Conservation (phyloP, 53 echinoderm and acorn worm species). For the Henricia sp. region DNA sequence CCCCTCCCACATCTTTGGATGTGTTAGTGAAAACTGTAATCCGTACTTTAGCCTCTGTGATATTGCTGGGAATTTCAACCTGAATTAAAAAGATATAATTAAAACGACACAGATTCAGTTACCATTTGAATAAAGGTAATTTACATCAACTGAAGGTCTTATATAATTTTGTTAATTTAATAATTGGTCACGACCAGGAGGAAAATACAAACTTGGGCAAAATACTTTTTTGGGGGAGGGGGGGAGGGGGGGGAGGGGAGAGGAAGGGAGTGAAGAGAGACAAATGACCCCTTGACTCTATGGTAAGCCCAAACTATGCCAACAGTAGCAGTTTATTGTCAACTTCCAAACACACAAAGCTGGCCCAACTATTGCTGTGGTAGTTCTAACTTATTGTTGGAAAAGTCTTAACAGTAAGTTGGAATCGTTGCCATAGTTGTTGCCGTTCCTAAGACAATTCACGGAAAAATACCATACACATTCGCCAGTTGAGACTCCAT, state of each 20-base stretch:
- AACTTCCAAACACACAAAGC: no score
- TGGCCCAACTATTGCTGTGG: no score
- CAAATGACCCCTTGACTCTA: no score
- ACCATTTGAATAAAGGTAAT: not conserved
- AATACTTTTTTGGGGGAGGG: not conserved
- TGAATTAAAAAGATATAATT: not conserved
- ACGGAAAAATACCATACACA: no score
- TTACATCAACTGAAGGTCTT: not conserved
- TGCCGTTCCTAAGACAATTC: no score
- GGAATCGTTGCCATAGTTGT: no score
- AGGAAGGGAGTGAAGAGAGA: not conserved
- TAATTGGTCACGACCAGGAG: not conserved
- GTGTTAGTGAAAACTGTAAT: constrained; percentile 8
- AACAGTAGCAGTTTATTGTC: no score
- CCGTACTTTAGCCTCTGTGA: constrained; percentile 23
- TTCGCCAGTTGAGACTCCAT: no score
- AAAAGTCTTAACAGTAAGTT: no score
- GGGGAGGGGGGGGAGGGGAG: not conserved
- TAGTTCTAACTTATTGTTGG: no score
- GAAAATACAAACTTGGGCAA: not conserved
- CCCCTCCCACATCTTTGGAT: constrained; percentile 4
- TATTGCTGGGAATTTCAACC: constrained; percentile 34
- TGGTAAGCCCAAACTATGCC: no score
- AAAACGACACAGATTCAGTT: not conserved
- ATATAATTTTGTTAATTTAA: not conserved